phyloP scores from a whole-genome alignment of 1,140 invertebrate genomes.

The Heliconius hewitsoni region DNA sequence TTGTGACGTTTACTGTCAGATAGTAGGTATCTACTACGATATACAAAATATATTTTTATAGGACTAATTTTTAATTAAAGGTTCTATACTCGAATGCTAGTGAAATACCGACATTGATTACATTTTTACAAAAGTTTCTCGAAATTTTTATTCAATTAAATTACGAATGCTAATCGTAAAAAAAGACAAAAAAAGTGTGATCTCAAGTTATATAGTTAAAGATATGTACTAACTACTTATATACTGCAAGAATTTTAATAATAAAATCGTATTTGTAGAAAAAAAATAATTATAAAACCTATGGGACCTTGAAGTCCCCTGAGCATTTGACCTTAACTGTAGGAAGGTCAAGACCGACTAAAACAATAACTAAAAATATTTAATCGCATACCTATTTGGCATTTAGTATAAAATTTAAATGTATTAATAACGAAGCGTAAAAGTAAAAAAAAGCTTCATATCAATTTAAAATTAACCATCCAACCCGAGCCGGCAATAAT shows the following conservation, averaged over 20 bases:
- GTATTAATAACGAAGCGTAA: constrained; percentile 34
- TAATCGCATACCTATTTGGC: constrained; percentile 36
- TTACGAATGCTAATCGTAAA: background rate
- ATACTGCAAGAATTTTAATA: background rate
- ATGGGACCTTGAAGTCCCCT: constrained; percentile 15
- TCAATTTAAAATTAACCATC: constrained; percentile 44
- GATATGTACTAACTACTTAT: constrained; percentile 6
- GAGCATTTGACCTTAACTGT: constrained; percentile 31
- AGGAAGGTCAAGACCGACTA: constrained; percentile 23
- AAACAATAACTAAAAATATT: constrained; percentile 33
- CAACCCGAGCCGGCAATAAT: constrained; percentile 30
- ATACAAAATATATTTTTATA: constrained; percentile 13
- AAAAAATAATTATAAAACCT: background rate
- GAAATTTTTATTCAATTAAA: background rate
- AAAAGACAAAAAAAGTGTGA: background rate
- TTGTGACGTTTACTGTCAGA: background rate
- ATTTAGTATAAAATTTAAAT: constrained; percentile 33
- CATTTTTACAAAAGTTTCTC: background rate
- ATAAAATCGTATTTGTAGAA: constrained; percentile 6
- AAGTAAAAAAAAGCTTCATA: constrained; percentile 23
- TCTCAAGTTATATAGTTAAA: background rate
- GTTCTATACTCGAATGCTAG: background rate
- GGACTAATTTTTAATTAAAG: background rate
- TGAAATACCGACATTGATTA: constrained; percentile 1
- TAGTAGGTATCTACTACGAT: background rate